A percentile compares a stretch with the other conserved stretches of the same genome.
Conservation (phyloP, 2,888 invertebrate genomes). For the Notocelia uddmanniana region DNA sequence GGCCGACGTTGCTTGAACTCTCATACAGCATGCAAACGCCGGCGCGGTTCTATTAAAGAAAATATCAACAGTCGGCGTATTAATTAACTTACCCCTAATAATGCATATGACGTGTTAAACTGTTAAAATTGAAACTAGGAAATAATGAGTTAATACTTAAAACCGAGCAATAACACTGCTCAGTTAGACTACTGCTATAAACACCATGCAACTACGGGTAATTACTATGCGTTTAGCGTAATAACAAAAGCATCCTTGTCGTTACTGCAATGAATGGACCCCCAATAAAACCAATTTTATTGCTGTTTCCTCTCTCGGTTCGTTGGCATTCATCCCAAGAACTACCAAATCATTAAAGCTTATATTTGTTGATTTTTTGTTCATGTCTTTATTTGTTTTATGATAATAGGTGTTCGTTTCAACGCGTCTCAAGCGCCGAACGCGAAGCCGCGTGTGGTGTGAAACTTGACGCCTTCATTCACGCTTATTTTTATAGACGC, state of each 20-base stretch:
- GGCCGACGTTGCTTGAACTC: too few species aligned
- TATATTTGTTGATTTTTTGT: slow-evolving; percentile 81
- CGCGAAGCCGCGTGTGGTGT: slow-evolving; percentile 78
- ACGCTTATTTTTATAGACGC: slow-evolving; percentile 78
- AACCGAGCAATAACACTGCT: too few species aligned
- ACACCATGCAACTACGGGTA: slow-evolving; percentile 54
- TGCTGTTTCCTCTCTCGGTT: slow-evolving; percentile 77
- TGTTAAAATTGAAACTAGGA: too few species aligned
- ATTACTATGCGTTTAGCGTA: slow-evolving; percentile 63
- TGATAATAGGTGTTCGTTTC: slow-evolving; percentile 84
- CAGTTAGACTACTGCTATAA: not conserved
- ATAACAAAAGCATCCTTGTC: slow-evolving; percentile 53
- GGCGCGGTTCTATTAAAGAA: too few species aligned
- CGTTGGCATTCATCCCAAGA: slow-evolving; percentile 80
- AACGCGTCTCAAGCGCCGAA: slow-evolving; percentile 66
- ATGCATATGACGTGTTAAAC: too few species aligned
- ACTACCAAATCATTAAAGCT: slow-evolving; percentile 82
- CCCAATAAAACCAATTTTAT: slow-evolving; percentile 79
- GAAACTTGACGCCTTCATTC: slow-evolving; percentile 84
- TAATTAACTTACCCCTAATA: not conserved
- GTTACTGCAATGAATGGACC: slow-evolving; percentile 66
- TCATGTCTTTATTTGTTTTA: slow-evolving; percentile 81
- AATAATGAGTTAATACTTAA: too few species aligned
- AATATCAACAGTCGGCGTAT: not conserved
- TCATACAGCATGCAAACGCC: too few species aligned